Conservation (phyloP, 2,888 invertebrate species). For the Tipula lateralis region DNA sequence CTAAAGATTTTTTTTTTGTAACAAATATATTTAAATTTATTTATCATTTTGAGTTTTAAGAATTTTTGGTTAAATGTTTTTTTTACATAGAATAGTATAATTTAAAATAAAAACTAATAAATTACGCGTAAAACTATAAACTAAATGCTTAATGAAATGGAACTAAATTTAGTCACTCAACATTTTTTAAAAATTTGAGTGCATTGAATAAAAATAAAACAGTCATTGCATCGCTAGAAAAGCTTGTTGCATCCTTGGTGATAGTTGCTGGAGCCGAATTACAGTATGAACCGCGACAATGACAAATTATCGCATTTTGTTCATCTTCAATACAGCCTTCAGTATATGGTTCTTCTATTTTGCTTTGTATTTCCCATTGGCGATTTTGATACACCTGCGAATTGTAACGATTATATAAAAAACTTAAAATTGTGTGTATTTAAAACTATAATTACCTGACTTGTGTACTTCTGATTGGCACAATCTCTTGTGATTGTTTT, state of each 20-base stretch:
- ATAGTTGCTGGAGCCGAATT: slow-evolving; percentile 52
- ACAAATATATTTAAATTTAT: slow-evolving; percentile 5
- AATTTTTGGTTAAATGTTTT: slow-evolving; percentile 19
- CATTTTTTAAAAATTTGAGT: slow-evolving; percentile 56
- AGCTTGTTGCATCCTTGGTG: slow-evolving; percentile 47
- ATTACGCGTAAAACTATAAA: background rate
- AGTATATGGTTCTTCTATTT: slow-evolving; percentile 64
- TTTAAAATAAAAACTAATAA: slow-evolving; percentile 9
- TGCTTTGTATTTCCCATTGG: slow-evolving; percentile 60
- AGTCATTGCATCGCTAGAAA: slow-evolving; percentile 57
- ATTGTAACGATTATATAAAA: background rate
- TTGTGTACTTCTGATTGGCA: slow-evolving; percentile 64
- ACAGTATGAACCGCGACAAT: slow-evolving; percentile 69
- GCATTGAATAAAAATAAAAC: slow-evolving; percentile 59
- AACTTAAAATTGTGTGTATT: background rate
- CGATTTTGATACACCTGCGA: slow-evolving; percentile 58
- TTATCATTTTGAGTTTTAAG: background rate
- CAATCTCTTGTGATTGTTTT: slow-evolving; percentile 58
- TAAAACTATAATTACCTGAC: slow-evolving; percentile 40
- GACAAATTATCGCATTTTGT: slow-evolving; percentile 66
- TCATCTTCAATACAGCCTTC: slow-evolving; percentile 64
- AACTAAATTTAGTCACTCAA: slow-evolving; percentile 25
- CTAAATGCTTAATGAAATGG: background rate
- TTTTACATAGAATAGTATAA: background rate
- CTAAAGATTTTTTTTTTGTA: background rate